Base-by-base conservation (phyloP, 2,888 invertebrate species). In the Rhogogaster chlorosoma region DNA sequence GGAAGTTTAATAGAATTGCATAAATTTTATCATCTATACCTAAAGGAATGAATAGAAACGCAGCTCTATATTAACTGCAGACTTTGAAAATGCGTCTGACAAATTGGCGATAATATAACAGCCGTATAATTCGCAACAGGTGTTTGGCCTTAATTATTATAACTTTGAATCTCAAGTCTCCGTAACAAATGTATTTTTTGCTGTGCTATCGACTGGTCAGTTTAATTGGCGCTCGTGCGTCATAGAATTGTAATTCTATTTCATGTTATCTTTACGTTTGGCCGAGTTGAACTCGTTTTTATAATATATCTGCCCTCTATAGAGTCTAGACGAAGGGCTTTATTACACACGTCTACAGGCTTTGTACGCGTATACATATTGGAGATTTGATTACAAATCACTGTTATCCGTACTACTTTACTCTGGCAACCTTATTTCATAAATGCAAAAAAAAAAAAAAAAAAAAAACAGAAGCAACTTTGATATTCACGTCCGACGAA, bases 141-240 rank as follows among this genome's bases (percentile, higher is more conserved):
- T 80, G 80, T 61, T 61, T 26, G 2, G 10, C 61, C 9, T 36
- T 61, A 61, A 80, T 80, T 61, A 77, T 73, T 26, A 67, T 67
- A 67, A 67, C 32, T 77, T 32, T 18, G 77, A 45, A 32, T 26
- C 32, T n/a, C n/a, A 77, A 29, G 29, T 49, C 29, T 49, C 15
- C 49, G 18, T 45, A 78, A 2, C 26, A 15, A 26, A 75, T 53
- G 77, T 29, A 45, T 77, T 18, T 49, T 53, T 53, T 7, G 32
- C 29, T 53, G 29, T 73, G 22, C 26, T 49, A 80, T 80, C 18
- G 78, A 78, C 32, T 36, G 80, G 38, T 80, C n/a, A 61, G 26
- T 80, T 80, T 61, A 61, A 80, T 80, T 61, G 61, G 61, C 22
- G 49, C 38, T 61, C 61, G 38, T 80, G 80, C 80, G 80, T 80